Conservation (phyloP, 2,113 vertebrate genomes). For the Erythrolamprus reginae region DNA sequence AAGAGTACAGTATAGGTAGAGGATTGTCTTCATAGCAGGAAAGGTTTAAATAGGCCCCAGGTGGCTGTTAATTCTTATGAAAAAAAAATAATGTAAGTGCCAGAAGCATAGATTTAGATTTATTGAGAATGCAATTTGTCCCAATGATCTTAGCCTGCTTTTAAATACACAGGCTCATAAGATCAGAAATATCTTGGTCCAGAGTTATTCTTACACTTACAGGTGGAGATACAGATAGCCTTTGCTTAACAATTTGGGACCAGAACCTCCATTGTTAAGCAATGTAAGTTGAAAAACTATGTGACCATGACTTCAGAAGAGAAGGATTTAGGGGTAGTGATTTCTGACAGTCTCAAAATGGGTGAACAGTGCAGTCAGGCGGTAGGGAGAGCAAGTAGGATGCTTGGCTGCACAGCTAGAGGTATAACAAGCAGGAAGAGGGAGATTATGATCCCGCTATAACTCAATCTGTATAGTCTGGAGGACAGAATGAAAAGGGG, state of each 20-base stretch:
- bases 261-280: background rate
- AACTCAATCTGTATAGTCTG: too few species aligned
- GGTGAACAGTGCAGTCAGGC: too few species aligned
- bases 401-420: too few species aligned
- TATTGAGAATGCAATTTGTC: slow-evolving; percentile 16
- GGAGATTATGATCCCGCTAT: too few species aligned
- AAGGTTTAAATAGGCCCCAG: slow-evolving; percentile 7
- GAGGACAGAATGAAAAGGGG: too few species aligned
- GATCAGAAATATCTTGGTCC: background rate
- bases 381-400: too few species aligned
- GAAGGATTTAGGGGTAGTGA: too few species aligned
- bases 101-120: slow-evolving; percentile 17
- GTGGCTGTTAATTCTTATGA: slow-evolving; percentile 20
- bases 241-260: background rate
- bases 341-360: too few species aligned
- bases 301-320: too few species aligned
- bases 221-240: background rate
- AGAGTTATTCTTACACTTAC: background rate
- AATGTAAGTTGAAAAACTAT: background rate
- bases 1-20: background rate
- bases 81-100: slow-evolving; percentile 22
- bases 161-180: background rate
- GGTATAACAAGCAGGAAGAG: too few species aligned
- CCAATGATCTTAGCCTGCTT: background rate
- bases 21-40: slow-evolving; percentile 11